Base-by-base conservation (phyloP, 2,888 invertebrate species). In the Drosophila birchii region DNA sequence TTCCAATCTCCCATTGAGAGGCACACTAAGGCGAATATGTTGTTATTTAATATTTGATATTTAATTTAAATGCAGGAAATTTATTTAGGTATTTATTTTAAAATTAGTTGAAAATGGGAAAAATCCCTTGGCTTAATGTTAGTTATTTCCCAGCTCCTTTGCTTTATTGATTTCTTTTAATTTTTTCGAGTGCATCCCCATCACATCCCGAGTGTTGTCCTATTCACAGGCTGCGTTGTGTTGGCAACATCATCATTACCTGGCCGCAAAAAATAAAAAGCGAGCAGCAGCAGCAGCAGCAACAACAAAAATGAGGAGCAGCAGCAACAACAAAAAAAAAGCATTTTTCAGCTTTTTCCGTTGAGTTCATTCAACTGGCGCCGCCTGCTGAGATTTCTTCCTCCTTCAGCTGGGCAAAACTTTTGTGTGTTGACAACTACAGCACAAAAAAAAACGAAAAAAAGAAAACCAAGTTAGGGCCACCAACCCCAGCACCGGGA, bases 301-400 rank as follows among this genome's bases (percentile, higher is more conserved):
- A 60, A 66, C 60, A 61, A 57, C 57, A 72, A 16, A 61, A 57
- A 54, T 69, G 61, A 54, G n/a, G n/a, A 36, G 43, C 26, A 26
- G 26, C 43, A 51, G 51, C 60, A 29, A 16, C 51, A 60, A 66
- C 60, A 61, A 57, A 61, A 72, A 16, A 61, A 57, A 54, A 59
- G 47, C 56, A 69, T 69, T 67, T 68, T 76, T 71, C 68, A 79
- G 70, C 75, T 77, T 69, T 69, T 76, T 78, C 76, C 51, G 47
- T 49, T 45, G 76, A 76, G 86, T 84, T 84, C 86, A 84, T 86
- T 86, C 81, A 84, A 86, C 84, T 84, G 79, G 79, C 84, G 84
- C 81, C 79, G 84, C 73, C 79, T 81, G 84, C 74, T 81, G 69
- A 82, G 86, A 82, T 80, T 81, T 81, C 76, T 61, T 62, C 67